Base-by-base conservation (phyloP, 2,888 invertebrate genomes). In the Drosophila dives region DNA sequence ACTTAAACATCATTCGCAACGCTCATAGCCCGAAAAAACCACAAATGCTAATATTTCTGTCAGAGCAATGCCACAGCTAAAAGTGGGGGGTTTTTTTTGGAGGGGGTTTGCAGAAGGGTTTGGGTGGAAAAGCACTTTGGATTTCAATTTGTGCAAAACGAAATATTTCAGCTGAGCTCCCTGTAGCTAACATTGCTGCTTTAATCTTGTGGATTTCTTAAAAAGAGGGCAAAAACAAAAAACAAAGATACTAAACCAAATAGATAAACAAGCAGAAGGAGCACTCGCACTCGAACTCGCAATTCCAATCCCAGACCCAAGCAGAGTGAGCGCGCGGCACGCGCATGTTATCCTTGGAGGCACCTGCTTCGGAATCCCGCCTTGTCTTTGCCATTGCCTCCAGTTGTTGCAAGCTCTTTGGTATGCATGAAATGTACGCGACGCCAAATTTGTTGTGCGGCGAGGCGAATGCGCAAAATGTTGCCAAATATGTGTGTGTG, bases 401-500 rank as follows among this genome's bases (percentile, higher is more conserved):
- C 38, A 33, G 66, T 68, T 87, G 66, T 68, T 87, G 62, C 69
- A 58, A 73, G 88, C 89, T 87, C 77, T 88, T 88, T 91, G 87
- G 87, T 88, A 88, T 88, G 91, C 87, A 88, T 91, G 86, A 88
- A 88, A 91, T 88, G 87, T 88, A 89, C 81, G 77, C 81, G 83
- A 83, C 86, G 89, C 89, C 90, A 88, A 88, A 88, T 88, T 88
- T 90, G 89, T 86, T 86, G 86, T 90, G 91, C 90, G 89, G 86
- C 86, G 80, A 86, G 77, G 77, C 78, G 85, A 78, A 83, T 89
- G 77, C 90, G 70, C 90, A 91, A 87, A 87, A 85, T 85, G 74
- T 69, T 71, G 42, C 55, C 59, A 42, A 50, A 61, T 56, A 17
- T 38, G 17, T 64, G 53, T 64, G 38, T 51, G 29, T 56, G 40